Conservation (phyloP, 2,888 invertebrate genomes). For the Sphaerophoria rueppellii region DNA sequence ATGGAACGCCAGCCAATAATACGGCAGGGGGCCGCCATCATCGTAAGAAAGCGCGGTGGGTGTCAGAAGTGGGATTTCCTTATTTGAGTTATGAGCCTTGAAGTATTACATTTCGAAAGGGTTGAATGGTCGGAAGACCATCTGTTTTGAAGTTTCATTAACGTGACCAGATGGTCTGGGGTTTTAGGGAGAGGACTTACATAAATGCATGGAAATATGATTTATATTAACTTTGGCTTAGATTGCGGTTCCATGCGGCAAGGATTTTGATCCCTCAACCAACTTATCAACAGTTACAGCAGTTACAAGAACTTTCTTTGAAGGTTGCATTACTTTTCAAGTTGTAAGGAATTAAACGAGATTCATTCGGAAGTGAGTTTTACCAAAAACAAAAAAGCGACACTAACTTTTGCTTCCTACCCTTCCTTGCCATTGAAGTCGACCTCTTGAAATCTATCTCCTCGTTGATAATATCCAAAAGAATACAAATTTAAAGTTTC, state of each 20-base stretch:
- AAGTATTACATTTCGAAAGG: conserved; percentile 15
- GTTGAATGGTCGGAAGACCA: conserved; percentile 37
- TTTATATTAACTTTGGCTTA: conserved; percentile 22
- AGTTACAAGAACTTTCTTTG: neutral
- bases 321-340: conserved; percentile 2
- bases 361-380: neutral
- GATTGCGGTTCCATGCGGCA: conserved; percentile 2
- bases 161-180: conserved; percentile 49
- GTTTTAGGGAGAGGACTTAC: neutral
- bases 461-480: neutral
- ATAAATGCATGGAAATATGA: conserved; percentile 1
- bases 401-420: neutral
- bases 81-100: conserved; percentile 57
- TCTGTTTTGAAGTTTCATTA: conserved; percentile 57
- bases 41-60: neutral
- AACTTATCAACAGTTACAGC: conserved; percentile 17
- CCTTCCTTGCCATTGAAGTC: neutral
- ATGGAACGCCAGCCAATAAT: conserved; percentile 24
- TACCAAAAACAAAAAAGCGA: neutral
- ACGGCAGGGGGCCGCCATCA: neutral
- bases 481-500: neutral
- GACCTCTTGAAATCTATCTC: neutral
- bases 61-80: conserved; percentile 42
- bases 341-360: neutral
- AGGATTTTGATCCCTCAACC: neutral